Base-by-base conservation (phyloP, 1,140 invertebrate species). In the Batillaria attramentaria region DNA sequence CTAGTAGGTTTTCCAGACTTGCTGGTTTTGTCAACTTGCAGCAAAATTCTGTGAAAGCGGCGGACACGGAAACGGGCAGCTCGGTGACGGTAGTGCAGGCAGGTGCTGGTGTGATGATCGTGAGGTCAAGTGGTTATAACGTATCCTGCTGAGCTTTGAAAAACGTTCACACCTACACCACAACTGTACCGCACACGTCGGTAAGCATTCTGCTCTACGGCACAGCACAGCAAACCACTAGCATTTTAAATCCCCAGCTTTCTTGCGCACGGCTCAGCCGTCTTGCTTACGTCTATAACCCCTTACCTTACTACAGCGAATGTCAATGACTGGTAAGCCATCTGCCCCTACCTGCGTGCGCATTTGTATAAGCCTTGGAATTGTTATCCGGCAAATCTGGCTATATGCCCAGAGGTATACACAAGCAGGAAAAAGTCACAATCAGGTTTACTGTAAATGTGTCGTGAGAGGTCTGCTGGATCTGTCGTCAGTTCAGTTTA, bases 1-100 rank as follows among this genome's bases (percentile, higher is more conserved):
- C 28, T 20, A 75, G 73, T 65, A 75, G 54, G 73, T 75, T 75
- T 62, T 75, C 73, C 73, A 75, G 73, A 62, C 73, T 75, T 39
- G 57, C 73, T 42, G 73, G 20, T 75, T 20, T 8, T 35, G 28
- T n/a, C n/a, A 33, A 24, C 43, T 42, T 31, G 10, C n/a, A 13
- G 35, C 24, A 72, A 37, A 72, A 41, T 3, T n/a, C 3, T 28
- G 1, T 28, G 20, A 68, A 28, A 41, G 10, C 4, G 5, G 37
- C 18, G 16, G 37, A 42, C 0, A 28, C 6, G 35, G n/a, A 28
- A 39, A 42, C 4, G 37, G 20, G 13, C 33, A 70, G 68, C 37
- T n/a, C 24, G 28, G 37, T 39, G 37, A 18, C 4, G 6, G 65
- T 33, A 31, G 13, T 33, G 50, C 24, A 74, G 1, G 13, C 37